A percentile compares a stretch with the other conserved stretches of the same genome.
Evolutionary conservation across 2,888 invertebrate genomes (phyloP).

Genomic region (Amblyjoppa proteus): DNA sequence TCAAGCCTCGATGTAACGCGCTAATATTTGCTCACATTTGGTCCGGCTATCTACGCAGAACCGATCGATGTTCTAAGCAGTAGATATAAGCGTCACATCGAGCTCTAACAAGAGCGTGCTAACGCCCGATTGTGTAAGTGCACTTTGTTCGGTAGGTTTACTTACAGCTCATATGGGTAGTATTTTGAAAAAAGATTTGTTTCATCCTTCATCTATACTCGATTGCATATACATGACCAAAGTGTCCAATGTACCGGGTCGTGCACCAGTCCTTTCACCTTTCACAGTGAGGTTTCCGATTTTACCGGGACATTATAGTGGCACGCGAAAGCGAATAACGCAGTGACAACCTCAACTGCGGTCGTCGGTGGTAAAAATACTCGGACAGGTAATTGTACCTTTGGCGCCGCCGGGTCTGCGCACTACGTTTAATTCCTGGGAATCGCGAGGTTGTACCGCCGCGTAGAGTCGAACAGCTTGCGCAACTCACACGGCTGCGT

Average conservation of each 20-base stretch:
- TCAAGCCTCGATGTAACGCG: too few species aligned
- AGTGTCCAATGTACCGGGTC: neutral
- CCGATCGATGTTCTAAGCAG: too few species aligned
- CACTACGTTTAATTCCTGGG: neutral
- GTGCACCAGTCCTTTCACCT: neutral
- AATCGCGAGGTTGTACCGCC: neutral
- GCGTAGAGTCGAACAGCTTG: neutral
- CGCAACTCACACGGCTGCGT: neutral
- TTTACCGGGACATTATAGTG: neutral
- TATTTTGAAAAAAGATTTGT: neutral
- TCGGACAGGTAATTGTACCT: neutral
- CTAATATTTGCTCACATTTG: too few species aligned
- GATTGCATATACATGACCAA: neutral
- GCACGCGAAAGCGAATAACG: conserved; percentile 2
- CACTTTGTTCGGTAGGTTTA: neutral
- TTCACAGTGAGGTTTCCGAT: neutral
- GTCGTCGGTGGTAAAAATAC: neutral
- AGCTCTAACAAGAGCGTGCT: too few species aligned
- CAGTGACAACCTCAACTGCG: neutral
- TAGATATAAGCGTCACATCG: too few species aligned
- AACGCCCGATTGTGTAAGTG: too few species aligned
- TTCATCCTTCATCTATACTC: neutral
- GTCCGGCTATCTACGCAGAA: too few species aligned
- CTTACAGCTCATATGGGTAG: neutral
- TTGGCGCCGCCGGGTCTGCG: neutral